These are phyloP conservation scores for Lysandra coridon DNA, from an alignment of 2,888 invertebrate species.

Conservation along the genomic window DNA sequence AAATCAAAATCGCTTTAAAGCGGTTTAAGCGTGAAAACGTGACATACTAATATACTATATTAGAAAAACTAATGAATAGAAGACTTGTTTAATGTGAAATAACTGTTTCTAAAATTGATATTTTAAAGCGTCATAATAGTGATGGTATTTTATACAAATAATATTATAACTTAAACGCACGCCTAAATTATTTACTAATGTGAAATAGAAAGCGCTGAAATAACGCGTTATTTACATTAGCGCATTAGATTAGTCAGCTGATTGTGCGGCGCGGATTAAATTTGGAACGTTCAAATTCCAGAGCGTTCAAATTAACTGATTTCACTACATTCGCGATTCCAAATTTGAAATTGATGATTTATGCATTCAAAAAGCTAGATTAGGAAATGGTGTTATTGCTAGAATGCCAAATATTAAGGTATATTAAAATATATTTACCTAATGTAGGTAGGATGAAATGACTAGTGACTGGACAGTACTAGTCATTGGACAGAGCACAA, in stretches of 20 bases:
- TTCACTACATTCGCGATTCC: slow-evolving; percentile 28
- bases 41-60: no score
- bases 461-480: no score
- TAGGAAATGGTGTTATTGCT: not conserved
- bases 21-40: no score
- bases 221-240: slow-evolving; percentile 41
- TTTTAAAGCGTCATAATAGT: no score
- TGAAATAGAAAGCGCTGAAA: slow-evolving; percentile 8
- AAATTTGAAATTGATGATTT: slow-evolving; percentile 29
- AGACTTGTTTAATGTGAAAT: no score
- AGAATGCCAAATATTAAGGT: not conserved
- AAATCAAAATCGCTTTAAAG: no score
- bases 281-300: slow-evolving; percentile 23
- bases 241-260: slow-evolving; percentile 42
- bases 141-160: not conserved
- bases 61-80: no score
- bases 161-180: not conserved
- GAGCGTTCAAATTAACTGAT: slow-evolving; percentile 30
- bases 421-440: no score
- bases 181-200: not conserved
- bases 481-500: no score
- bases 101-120: no score
- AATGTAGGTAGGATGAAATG: no score
- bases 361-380: slow-evolving; percentile 15
- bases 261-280: slow-evolving; percentile 37